A percentile compares a stretch with the other conserved stretches of the same genome.
Evolutionary conservation across 2,797 vertebrate genomes (phyloP).

Genomic region (Morelia viridis): DNA sequence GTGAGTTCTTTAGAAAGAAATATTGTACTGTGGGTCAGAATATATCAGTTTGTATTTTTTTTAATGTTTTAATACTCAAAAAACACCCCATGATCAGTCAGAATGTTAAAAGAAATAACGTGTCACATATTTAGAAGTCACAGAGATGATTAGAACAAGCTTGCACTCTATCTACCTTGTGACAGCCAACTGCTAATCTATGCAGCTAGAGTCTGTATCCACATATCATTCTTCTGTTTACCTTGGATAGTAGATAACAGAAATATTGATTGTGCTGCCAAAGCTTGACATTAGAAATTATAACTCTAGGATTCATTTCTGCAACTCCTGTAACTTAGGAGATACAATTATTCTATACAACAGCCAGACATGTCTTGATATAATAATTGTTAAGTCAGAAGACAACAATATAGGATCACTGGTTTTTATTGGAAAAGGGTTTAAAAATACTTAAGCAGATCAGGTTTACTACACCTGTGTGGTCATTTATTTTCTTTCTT

Average conservation of each 20-base stretch:
- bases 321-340: not conserved
- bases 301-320: fast-evolving
- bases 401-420: not conserved
- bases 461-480: not conserved
- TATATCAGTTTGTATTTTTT: not conserved
- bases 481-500: constrained; percentile 10
- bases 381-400: constrained; percentile 26
- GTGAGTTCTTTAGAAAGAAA: not conserved
- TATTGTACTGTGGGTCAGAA: not conserved
- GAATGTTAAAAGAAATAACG: not conserved
- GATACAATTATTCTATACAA: not conserved
- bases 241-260: constrained; percentile 14
- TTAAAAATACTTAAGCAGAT: not conserved
- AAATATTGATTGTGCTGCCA: not conserved
- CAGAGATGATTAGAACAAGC: not conserved
- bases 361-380: not conserved
- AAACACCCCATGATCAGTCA: not conserved
- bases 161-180: constrained; percentile 3
- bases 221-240: not conserved
- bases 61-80: not conserved
- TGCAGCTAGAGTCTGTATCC: not conserved
- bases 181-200: not conserved
- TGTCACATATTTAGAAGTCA: not conserved
- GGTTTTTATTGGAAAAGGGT: not conserved
- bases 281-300: fast-evolving